Evolutionary conservation across 2,888 invertebrate genomes (phyloP), one percentile per base, ranked within the genome.

Genomic region (Limenitis camilla): DNA sequence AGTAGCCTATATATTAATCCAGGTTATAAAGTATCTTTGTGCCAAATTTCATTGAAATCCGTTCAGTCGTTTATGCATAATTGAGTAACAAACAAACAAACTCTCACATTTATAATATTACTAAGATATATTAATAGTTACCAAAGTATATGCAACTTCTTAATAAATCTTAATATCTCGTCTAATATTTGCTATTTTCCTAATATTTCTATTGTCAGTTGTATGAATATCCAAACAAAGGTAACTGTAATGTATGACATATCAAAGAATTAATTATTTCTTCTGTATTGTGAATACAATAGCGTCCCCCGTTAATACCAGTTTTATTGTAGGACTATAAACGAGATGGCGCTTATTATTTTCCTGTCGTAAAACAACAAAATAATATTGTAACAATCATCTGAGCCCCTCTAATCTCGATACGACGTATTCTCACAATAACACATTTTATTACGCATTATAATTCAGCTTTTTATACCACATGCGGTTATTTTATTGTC

Each of bases 311-410:
- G 62, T 69, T 71, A 71, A 69, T 71, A 71, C 65, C 64, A 71
- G 62, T 81, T 83, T 84, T 82, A 85, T 81, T 76, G 76, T 75
- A 59, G 61, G 56, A 53, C 68, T 75, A 76, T 82, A 84, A 84
- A 82, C 72, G 76, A 66, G 68, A 70, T 55, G 61, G 63, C 69
- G 75, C 74, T 83, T 81, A 84, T 82, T 82, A 82, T 83, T 82
- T 83, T 80, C 75, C 71, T 67, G 81, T 84, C 83, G 74, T 85
- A 85, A 85, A 86, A 81, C 81, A 79, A 79, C 78, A 77, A 81
- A 84, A 83, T 82, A 81, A 81, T 80, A 78, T 71, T 74, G 74
- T 74, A 65, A 77, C 81, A 75, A 77, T 81, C 79, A 81, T 78
- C 69, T 71, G 67, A 67, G 65, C 70, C 74, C 76, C 78, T 71